Conservation (phyloP, 2,888 invertebrate species). For the Electrophaes corylata region DNA sequence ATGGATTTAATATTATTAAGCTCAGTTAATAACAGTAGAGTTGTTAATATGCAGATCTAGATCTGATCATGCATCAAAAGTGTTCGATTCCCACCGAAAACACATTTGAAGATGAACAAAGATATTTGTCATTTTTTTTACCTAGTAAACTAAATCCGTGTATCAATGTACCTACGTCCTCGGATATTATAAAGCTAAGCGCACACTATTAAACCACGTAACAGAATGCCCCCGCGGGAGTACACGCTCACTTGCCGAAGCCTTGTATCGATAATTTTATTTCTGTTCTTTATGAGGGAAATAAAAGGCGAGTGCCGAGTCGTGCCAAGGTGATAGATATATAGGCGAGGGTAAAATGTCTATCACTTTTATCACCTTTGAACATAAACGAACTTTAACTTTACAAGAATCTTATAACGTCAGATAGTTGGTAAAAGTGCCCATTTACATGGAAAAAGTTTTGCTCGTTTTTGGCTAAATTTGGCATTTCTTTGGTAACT, state of each 20-base stretch:
- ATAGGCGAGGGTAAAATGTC: conserved; percentile 8
- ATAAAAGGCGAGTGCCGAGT: conserved; percentile 15
- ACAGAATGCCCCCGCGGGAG: conserved; percentile 10
- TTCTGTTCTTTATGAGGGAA: conserved; percentile 20
- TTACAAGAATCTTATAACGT: neutral
- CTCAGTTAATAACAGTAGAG: neutral
- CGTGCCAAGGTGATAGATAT: conserved; percentile 15
- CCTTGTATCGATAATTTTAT: conserved; percentile 21
- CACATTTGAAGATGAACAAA: too few relatives aligned
- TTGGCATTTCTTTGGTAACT: neutral
- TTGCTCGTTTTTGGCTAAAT: neutral
- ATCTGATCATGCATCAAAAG: too few relatives aligned
- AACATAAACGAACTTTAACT: neutral
- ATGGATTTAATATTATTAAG: too few relatives aligned
- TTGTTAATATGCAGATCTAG: too few relatives aligned
- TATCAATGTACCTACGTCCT: neutral
- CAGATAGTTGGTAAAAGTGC: neutral
- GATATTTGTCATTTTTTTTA: too few relatives aligned
- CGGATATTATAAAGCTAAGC: conserved; percentile 2
- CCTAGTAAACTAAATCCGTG: neutral
- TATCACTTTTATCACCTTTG: conserved; percentile 6
- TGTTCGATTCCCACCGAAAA: too few relatives aligned
- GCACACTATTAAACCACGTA: neutral
- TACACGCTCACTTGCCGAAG: conserved; percentile 5
- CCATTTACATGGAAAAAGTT: neutral